Base-by-base conservation (phyloP, 2,888 invertebrate genomes). In the Cistogaster globosa region DNA sequence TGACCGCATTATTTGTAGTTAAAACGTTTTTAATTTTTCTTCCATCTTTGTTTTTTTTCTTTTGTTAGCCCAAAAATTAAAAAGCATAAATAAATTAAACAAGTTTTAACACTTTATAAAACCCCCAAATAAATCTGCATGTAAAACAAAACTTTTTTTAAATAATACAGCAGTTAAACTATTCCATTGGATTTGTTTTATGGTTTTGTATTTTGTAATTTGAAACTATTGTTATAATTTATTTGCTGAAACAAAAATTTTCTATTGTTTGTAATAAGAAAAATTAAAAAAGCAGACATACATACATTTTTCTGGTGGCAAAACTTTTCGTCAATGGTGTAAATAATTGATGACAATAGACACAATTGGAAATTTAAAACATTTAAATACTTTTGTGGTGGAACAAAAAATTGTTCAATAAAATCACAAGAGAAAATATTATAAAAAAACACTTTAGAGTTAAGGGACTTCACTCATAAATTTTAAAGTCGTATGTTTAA, bases 191-290 rank as follows among this genome's bases (percentile, higher is more conserved):
- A 67, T 67, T 12, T 57, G 6, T 45, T 58, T 58, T 58, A 58
- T 77, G 68, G 57, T 42, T 3, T 60, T 68, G 77, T 68, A 48
- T 42, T 5, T 60, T 68, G 68, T 60, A 77, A 77, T 60, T 68
- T 60, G 42, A 77, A 77, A 77, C 77, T 68, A 60, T 77, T 60
- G 68, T 77, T 77, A 60, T 77, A 48, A 77, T 68, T 68, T 60
- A 68, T 68, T 77, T 60, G 20, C 60, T 68, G 22, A 60, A 77
- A 77, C 53, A 51, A 36, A 60, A n/a, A 36, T 67, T 12, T 57
- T 67, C 32, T 51, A 36, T 67, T 36, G 58, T 76, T 67, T 20
- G n/a, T 26, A 18, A 48, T 32, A 63, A 32, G 11, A 48, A 53
- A 32, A 32, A 32, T n/a, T 32, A 7, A 32, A 45, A 48, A 5